A percentile compares a stretch with the other conserved stretches of the same genome.
These are phyloP conservation scores for Danaus chrysippus DNA, from an alignment of 2,888 invertebrate species.

Conservation along the genomic window DNA sequence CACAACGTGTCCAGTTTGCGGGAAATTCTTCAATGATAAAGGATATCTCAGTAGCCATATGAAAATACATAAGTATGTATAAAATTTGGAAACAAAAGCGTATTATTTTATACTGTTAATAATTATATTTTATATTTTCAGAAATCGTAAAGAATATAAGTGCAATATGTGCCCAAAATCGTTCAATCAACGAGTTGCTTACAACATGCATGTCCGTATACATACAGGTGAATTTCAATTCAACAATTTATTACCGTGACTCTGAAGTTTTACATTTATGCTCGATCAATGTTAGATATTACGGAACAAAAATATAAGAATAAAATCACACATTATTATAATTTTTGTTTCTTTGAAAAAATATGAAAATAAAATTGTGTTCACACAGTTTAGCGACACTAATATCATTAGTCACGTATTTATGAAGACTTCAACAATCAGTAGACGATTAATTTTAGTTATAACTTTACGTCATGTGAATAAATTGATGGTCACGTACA, in stretches of 20 bases:
- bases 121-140: constrained; percentile 40
- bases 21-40: constrained; percentile 90
- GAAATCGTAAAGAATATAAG: constrained; percentile 89
- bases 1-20: constrained; percentile 82
- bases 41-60: constrained; percentile 91
- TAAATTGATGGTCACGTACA: background rate
- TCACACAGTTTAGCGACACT: background rate
- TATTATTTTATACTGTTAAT: background rate
- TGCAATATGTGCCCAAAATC: constrained; percentile 90
- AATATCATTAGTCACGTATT: constrained; percentile 6
- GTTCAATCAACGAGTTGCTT: constrained; percentile 91
- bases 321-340: background rate
- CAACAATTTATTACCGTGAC: too few relatives aligned
- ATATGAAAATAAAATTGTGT: background rate
- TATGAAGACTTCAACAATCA: constrained; percentile 20
- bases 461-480: constrained; percentile 8
- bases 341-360: background rate
- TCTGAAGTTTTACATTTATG: too few relatives aligned
- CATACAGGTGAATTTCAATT: constrained; percentile 80
- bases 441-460: constrained; percentile 25
- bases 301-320: too few relatives aligned
- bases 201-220: constrained; percentile 92
- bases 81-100: background rate
- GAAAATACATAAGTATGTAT: constrained; percentile 85
- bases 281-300: too few relatives aligned